phyloP scores from a whole-genome alignment of 2,797 vertebrate species.

The Enteromius treurensis region DNA sequence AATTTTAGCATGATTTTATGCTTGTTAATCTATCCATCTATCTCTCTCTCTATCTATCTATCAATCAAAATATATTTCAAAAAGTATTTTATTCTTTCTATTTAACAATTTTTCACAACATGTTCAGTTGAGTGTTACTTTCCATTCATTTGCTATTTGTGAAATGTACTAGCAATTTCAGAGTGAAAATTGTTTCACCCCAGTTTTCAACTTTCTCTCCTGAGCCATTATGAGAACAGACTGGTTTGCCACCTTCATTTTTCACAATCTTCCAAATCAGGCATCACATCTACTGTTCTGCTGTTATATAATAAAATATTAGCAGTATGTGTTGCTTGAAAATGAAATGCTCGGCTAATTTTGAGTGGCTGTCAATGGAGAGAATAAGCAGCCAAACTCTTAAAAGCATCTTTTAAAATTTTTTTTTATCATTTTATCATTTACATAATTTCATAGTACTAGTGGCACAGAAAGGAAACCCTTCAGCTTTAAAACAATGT shows the following conservation, averaged over 20 bases:
- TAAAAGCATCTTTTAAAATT: too few species aligned
- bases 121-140: background rate
- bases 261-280: background rate
- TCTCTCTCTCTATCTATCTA: too few species aligned
- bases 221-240: background rate
- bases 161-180: background rate
- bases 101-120: background rate
- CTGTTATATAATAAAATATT: background rate
- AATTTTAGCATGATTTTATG: background rate
- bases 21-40: background rate
- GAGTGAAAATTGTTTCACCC: background rate
- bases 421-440: too few species aligned
- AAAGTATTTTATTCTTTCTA: background rate
- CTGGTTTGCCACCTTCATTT: background rate
- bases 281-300: background rate
- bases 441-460: background rate
- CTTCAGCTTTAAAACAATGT: constrained; percentile 51
- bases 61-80: background rate
- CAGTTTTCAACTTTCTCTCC: background rate
- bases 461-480: background rate
- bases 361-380: background rate
- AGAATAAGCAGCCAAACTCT: background rate
- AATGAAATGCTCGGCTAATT: background rate
- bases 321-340: background rate
- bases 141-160: background rate